phyloP scores from a whole-genome alignment of 1,140 invertebrate species.

The Brachystomella parvula region DNA sequence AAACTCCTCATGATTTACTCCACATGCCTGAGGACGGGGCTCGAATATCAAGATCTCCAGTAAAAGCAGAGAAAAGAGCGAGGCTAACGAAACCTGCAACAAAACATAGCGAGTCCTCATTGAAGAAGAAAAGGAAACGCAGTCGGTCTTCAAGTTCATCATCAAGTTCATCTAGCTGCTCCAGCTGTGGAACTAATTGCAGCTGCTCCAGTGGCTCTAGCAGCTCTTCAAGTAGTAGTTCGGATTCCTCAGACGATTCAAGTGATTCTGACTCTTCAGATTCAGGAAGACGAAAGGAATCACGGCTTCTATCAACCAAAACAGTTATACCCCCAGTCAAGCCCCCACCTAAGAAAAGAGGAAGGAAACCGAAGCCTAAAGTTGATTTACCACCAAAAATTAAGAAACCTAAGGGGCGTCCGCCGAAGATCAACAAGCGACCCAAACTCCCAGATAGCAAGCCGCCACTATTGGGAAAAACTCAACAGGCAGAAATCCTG shows the following conservation, averaged over 20 bases:
- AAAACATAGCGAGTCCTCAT: background rate
- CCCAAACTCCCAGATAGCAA: slow-evolving; percentile 43
- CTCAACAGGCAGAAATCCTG: slow-evolving; percentile 8
- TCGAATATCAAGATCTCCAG: no score
- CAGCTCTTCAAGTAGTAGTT: slow-evolving; percentile 45
- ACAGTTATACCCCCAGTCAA: background rate
- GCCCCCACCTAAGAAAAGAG: background rate
- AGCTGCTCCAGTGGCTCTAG: slow-evolving; percentile 55
- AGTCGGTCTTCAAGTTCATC: slow-evolving; percentile 30
- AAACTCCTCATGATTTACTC: no score
- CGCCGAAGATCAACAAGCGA: slow-evolving; percentile 42
- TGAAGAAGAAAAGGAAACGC: slow-evolving; percentile 17
- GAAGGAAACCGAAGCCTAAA: slow-evolving; percentile 12
- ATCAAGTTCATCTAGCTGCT: slow-evolving; percentile 63
- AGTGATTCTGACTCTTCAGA: slow-evolving; percentile 11
- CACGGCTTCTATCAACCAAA: background rate
- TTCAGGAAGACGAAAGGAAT: background rate
- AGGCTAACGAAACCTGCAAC: no score
- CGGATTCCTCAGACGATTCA: slow-evolving; percentile 43
- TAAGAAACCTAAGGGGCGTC: background rate
- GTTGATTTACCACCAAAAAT: background rate
- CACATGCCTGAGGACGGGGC: no score
- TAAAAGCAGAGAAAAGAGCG: no score
- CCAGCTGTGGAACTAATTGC: slow-evolving; percentile 68
- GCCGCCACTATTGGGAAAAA: background rate